These are phyloP conservation scores for Scomber scombrus DNA, from an alignment of 2,113 vertebrate species.

Conservation along the genomic window DNA sequence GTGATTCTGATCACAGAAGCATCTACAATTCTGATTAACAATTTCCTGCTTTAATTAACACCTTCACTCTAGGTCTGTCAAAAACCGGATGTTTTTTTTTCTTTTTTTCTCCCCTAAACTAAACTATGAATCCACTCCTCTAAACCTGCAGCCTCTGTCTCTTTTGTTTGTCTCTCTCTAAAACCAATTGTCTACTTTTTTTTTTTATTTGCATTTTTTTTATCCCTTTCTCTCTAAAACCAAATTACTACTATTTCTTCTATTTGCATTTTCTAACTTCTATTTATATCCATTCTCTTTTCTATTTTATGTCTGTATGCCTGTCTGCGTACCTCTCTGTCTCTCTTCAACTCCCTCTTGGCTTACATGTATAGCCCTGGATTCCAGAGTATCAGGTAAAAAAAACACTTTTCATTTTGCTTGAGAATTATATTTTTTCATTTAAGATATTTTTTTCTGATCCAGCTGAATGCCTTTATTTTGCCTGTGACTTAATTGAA, in stretches of 20 bases:
- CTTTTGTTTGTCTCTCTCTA: constrained; percentile 27
- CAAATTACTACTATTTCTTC: constrained; percentile 27
- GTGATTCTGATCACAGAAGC: constrained; percentile 11
- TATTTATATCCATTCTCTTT: constrained; percentile 60
- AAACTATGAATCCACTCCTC: constrained; percentile 10
- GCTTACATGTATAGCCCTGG: constrained; percentile 80
- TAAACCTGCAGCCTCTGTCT: constrained; percentile 38
- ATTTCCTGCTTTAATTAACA: constrained; percentile 49
- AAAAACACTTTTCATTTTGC: constrained; percentile 51
- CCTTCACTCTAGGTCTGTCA: constrained; percentile 13
- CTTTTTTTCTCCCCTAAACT: constrained; percentile 1
- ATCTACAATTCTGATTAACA: constrained; percentile 61
- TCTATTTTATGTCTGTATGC: constrained; percentile 74
- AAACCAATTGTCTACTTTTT: constrained; percentile 37
- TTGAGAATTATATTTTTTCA: constrained; percentile 47
- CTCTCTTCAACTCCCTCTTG: constrained; percentile 69
- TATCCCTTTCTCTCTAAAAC: constrained; percentile 16
- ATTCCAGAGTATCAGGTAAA: constrained; percentile 86
- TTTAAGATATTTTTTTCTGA: constrained; percentile 38
- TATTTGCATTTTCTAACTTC: constrained; percentile 59
- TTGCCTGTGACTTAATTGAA: constrained; percentile 31
- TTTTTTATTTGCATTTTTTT: constrained; percentile 41
- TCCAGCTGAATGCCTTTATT: constrained; percentile 42
- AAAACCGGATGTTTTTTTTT: constrained; percentile 18
- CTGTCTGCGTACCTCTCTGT: constrained; percentile 69